phyloP scores from a whole-genome alignment of 2,888 invertebrate species.

The Octodonta nipae region DNA sequence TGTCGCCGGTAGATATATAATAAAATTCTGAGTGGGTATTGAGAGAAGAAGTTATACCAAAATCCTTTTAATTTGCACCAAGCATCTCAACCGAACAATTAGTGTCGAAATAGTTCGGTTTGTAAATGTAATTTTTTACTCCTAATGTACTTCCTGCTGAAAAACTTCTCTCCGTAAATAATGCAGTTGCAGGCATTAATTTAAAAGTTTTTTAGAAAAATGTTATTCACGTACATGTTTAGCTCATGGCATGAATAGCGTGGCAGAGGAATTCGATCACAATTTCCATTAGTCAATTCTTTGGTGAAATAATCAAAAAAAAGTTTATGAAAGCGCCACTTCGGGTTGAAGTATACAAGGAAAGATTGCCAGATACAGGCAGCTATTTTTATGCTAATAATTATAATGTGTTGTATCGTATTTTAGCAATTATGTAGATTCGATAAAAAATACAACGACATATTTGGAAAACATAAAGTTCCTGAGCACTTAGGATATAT shows the following conservation, averaged over 20 bases:
- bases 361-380: constrained; percentile 1
- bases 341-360: not conserved
- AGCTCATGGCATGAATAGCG: not conserved
- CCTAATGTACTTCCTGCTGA: too few relatives aligned
- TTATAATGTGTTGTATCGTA: too few relatives aligned
- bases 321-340: constrained; percentile 1
- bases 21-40: not conserved
- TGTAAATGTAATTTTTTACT: not conserved
- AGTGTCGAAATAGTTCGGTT: not conserved
- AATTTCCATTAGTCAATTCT: constrained; percentile 1
- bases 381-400: not conserved
- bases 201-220: not conserved
- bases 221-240: constrained; percentile 1
- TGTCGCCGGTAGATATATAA: not conserved
- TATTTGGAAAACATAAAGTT: too few relatives aligned
- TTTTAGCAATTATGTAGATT: too few relatives aligned
- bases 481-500: too few relatives aligned
- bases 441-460: too few relatives aligned
- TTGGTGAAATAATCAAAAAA: not conserved
- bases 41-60: not conserved
- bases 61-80: not conserved
- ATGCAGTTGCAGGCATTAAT: not conserved
- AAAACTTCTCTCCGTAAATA: too few relatives aligned
- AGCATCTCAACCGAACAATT: not conserved
- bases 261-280: not conserved